phyloP scores from a whole-genome alignment of 2,113 vertebrate species.

The Ceyx cyanopectus region DNA sequence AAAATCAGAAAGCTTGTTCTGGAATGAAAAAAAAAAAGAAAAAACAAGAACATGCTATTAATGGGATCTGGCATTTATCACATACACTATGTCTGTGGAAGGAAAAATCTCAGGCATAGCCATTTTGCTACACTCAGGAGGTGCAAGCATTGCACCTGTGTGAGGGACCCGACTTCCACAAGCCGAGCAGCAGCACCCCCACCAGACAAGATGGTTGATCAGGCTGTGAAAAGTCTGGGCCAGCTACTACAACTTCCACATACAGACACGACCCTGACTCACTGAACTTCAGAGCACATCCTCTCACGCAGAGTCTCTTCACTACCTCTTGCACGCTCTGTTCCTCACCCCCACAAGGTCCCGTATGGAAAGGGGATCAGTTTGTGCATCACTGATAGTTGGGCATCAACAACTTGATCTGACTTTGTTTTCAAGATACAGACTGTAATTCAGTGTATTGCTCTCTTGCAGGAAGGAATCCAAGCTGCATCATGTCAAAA shows the following conservation, averaged over 20 bases:
- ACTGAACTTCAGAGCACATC: fast-evolving
- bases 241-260: neutral
- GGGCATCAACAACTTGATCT: neutral
- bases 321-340: fast-evolving
- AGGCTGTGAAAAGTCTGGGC: fast-evolving
- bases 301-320: fast-evolving
- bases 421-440: neutral
- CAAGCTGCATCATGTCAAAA: neutral
- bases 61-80: neutral
- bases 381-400: fast-evolving
- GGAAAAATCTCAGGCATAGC: neutral
- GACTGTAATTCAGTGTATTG: neutral
- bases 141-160: fast-evolving
- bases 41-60: neutral
- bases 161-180: neutral
- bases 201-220: neutral
- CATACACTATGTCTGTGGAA: neutral
- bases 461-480: neutral
- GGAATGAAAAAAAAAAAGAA: neutral
- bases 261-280: fast-evolving
- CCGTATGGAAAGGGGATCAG: neutral
- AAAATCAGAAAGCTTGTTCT: neutral
- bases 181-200: neutral
- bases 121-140: fast-evolving
- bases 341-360: neutral